A percentile compares a stretch with the other conserved stretches of the same genome.
Evolutionary conservation across 2,113 vertebrate genomes (phyloP).

Genomic region (Lichenostomus cassidix): DNA sequence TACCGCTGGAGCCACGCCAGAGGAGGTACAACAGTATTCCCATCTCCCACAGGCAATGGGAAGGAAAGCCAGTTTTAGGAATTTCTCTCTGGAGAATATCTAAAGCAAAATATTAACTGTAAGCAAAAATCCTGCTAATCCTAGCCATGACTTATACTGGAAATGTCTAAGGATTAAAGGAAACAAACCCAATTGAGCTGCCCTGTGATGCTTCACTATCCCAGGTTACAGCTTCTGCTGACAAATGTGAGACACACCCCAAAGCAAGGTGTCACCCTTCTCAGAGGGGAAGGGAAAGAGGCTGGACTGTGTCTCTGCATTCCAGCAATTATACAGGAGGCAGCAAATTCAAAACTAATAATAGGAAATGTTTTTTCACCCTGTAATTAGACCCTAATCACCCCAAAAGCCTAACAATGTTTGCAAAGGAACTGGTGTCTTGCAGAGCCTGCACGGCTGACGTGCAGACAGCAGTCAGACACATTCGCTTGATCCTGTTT

Average conservation of each 20-base stretch:
- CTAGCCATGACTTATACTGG: neutral
- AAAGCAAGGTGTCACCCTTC: neutral
- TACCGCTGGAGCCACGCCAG: rapidly evolving
- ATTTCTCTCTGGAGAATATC: neutral
- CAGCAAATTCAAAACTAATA: neutral
- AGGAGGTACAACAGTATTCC: neutral
- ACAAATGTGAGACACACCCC: neutral
- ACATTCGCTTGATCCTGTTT: neutral
- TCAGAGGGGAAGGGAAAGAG: neutral
- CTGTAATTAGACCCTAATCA: neutral
- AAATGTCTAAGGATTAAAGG: neutral
- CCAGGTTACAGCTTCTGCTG: neutral
- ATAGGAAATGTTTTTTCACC: neutral
- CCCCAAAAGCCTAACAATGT: neutral
- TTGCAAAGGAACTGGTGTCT: neutral
- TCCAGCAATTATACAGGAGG: neutral
- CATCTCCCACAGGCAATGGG: neutral
- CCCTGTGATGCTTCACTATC: neutral
- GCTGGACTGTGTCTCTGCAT: neutral
- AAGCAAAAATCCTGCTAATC: neutral
- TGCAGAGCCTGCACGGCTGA: neutral
- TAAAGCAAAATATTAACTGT: neutral
- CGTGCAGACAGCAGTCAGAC: neutral
- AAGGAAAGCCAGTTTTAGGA: neutral
- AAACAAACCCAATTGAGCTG: neutral